A percentile compares a stretch with the other conserved stretches of the same genome.
Evolutionary conservation across 2,888 invertebrate genomes (phyloP).

Genomic region (Perizoma affinitatum): DNA sequence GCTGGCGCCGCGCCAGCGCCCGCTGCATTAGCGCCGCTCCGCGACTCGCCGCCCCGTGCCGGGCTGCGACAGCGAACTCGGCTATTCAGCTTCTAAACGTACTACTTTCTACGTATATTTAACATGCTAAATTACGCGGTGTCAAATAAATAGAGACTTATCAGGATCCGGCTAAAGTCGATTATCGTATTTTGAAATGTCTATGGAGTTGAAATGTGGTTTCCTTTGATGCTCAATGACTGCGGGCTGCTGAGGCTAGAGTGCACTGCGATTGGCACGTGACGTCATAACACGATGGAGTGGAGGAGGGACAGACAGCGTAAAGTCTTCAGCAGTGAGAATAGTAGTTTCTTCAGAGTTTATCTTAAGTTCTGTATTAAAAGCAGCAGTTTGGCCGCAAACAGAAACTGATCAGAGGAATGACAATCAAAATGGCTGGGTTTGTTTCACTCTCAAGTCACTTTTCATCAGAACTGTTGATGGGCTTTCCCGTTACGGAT

Average conservation of each 20-base stretch:
- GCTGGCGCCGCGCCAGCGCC: slow-evolving; percentile 37
- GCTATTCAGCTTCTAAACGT: background rate
- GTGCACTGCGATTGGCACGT: slow-evolving; percentile 30
- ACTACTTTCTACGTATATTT: no score
- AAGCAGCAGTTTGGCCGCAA: background rate
- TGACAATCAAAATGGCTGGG: no score
- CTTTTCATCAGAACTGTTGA: no score
- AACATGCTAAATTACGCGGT: no score
- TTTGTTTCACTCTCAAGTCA: no score
- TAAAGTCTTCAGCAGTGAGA: slow-evolving; percentile 18
- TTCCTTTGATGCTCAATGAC: slow-evolving; percentile 7
- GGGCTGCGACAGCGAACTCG: slow-evolving; percentile 17
- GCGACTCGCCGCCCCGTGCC: slow-evolving; percentile 5
- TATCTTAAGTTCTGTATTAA: slow-evolving; percentile 3
- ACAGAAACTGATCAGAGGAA: background rate
- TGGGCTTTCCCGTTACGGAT: no score
- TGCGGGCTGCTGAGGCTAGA: slow-evolving; percentile 25
- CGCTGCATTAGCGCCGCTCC: slow-evolving; percentile 12
- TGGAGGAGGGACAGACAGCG: slow-evolving; percentile 18
- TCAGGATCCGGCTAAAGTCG: no score
- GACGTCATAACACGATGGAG: slow-evolving; percentile 21
- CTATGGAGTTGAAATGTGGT: background rate
- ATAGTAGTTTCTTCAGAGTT: slow-evolving; percentile 13
- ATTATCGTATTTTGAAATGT: no score
- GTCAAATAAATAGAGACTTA: no score